A percentile compares a stretch with the other conserved stretches of the same genome.
phyloP scores from a whole-genome alignment of 2,888 invertebrate species.

The Frankliniella intonsa region DNA sequence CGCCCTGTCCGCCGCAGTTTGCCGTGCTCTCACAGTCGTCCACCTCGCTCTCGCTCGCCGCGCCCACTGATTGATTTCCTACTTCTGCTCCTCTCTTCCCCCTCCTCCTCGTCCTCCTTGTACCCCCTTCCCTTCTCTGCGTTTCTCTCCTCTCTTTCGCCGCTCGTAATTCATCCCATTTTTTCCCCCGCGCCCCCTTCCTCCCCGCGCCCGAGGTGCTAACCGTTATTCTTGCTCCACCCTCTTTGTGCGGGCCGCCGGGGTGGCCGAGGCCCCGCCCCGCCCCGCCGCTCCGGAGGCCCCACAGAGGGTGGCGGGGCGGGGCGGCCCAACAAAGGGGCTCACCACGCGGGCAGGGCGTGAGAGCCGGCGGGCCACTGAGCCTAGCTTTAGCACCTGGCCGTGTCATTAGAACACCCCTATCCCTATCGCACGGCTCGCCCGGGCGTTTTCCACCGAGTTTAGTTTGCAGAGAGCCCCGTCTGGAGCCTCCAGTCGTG shows the following conservation, averaged over 20 bases:
- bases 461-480: no score
- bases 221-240: neutral
- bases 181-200: neutral
- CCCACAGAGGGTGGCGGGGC: neutral
- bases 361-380: no score
- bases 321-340: no score
- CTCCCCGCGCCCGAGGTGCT: neutral
- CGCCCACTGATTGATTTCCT: neutral
- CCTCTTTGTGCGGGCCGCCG: neutral
- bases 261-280: neutral
- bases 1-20: neutral
- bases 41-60: neutral
- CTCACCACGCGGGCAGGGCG: no score
- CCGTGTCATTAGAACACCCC: neutral
- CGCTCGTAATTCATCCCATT: slow-evolving; percentile 22
- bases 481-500: no score
- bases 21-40: neutral
- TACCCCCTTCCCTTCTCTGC: neutral
- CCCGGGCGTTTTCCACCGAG: no score
- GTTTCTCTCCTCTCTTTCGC: neutral
- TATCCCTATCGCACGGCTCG: no score
- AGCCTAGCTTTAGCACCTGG: neutral
- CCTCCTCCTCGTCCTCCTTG: neutral
- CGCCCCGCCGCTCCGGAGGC: neutral
- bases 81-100: neutral